A percentile compares a stretch with the other conserved stretches of the same genome.
These are phyloP conservation scores for Hylia prasina DNA, from an alignment of 2,113 vertebrate genomes.

Conservation along the genomic window DNA sequence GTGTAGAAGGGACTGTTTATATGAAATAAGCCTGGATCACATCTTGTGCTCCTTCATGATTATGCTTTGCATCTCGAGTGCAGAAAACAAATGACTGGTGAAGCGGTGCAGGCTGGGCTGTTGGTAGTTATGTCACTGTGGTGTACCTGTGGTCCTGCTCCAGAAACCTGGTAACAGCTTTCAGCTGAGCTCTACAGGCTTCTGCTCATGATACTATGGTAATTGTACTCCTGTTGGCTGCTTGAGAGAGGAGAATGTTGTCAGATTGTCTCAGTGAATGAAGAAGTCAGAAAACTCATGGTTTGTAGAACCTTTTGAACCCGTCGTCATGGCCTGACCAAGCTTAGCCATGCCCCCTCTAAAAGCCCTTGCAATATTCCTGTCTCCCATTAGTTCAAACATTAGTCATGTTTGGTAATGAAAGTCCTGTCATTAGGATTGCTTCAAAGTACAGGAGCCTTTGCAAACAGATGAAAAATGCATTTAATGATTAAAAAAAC, in stretches of 20 bases:
- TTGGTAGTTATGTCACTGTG: background rate
- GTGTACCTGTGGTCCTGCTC: background rate
- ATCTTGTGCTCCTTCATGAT: background rate
- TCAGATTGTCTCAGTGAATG: background rate
- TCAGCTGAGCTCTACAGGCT: background rate
- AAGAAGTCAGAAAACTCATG: background rate
- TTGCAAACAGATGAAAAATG: background rate
- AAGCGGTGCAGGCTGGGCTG: background rate
- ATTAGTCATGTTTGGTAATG: background rate
- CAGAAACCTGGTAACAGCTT: accelerated
- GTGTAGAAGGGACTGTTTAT: background rate
- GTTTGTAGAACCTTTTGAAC: background rate
- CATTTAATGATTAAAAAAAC: background rate
- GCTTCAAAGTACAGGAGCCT: background rate
- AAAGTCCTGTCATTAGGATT: background rate
- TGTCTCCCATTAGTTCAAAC: background rate
- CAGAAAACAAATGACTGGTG: background rate
- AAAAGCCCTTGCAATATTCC: background rate
- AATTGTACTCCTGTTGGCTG: background rate
- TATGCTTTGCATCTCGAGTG: background rate
- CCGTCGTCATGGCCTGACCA: accelerated
- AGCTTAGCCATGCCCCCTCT: background rate
- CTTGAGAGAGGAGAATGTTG: background rate
- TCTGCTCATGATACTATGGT: background rate
- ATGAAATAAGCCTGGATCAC: background rate